These are phyloP conservation scores for Abrostola triplasia DNA, from an alignment of 2,888 invertebrate species.

Conservation along the genomic window DNA sequence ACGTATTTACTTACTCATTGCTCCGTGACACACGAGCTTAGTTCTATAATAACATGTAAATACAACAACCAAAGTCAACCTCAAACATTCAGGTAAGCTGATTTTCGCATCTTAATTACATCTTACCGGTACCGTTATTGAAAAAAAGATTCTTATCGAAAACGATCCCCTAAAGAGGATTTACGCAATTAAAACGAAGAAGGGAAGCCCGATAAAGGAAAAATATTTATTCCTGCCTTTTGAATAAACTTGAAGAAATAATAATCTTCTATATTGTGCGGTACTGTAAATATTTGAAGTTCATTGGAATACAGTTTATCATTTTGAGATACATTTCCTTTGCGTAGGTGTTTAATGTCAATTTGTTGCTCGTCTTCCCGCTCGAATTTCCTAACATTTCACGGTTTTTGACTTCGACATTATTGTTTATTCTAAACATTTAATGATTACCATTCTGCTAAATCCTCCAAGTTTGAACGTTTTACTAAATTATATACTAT, in stretches of 20 bases:
- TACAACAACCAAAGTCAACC: conserved; percentile 40
- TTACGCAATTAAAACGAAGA: conserved; percentile 81
- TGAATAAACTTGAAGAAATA: conserved; percentile 64
- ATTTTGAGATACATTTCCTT: conserved; percentile 7
- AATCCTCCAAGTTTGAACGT: no score
- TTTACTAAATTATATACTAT: no score
- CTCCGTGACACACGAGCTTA: no score
- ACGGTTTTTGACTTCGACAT: background rate
- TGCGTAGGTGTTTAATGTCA: background rate
- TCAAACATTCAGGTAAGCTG: conserved; percentile 69
- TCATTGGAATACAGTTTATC: conserved; percentile 12
- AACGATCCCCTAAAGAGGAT: conserved; percentile 78
- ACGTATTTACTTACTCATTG: background rate
- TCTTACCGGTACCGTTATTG: conserved; percentile 64
- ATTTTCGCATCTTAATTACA: conserved; percentile 73
- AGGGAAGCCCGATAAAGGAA: conserved; percentile 66
- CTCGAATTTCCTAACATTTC: background rate
- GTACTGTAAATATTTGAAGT: conserved; percentile 35
- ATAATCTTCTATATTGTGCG: conserved; percentile 42
- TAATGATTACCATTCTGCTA: no score
- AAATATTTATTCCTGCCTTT: conserved; percentile 70
- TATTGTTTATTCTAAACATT: no score
- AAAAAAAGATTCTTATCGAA: conserved; percentile 72
- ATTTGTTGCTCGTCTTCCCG: background rate
- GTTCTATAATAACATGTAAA: no score